Base-by-base conservation (phyloP, 2,888 invertebrate species). In the Melitaea athalia region DNA sequence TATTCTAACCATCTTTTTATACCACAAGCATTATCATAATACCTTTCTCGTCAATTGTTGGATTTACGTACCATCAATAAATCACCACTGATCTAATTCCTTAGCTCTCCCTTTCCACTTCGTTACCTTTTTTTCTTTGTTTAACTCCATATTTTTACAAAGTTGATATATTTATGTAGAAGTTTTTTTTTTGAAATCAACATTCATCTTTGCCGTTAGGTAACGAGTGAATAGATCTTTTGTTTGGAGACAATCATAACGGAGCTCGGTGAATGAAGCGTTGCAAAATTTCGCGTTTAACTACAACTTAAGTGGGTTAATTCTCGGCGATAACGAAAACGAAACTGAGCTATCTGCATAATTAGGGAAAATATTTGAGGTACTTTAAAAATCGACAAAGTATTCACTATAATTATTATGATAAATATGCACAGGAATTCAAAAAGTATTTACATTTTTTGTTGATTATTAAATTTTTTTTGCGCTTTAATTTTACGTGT, bases 301-400 rank as follows among this genome's bases (percentile, higher is more conserved):
- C 74, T 73, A 75, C 77, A 77, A 60, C 57, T 68, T 69, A 85
- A 80, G 76, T 84, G 74, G 84, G 85, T 81, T 81, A 83, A 81
- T 79, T 76, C 62, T 69, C 70, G 67, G 64, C 75, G 84, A 85
- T 84, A 84, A 82, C 77, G 73, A 78, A 69, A 72, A 72, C 67
- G 68, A 72, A 65, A 68, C 70, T 72, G 67, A 76, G 72, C 71
- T 67, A 74, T 63, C 57, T 62, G 52, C 53, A 31, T 70, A 57
- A 57, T 49, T 55, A 62, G 47, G 49, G 24, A 55, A 33, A 33
- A 55, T 55, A 33, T 55, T 55, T 24, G 14, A 55, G 53, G 14
- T 31, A n/a, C 14, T 5, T 52, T 52, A 2, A 33, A 55, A 55
- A 55, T 24, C 14, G 31, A 33, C 53, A 33, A 53, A 14, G 53